Base-by-base conservation (phyloP, 2,113 vertebrate genomes). In the Ahaetulla prasina region DNA sequence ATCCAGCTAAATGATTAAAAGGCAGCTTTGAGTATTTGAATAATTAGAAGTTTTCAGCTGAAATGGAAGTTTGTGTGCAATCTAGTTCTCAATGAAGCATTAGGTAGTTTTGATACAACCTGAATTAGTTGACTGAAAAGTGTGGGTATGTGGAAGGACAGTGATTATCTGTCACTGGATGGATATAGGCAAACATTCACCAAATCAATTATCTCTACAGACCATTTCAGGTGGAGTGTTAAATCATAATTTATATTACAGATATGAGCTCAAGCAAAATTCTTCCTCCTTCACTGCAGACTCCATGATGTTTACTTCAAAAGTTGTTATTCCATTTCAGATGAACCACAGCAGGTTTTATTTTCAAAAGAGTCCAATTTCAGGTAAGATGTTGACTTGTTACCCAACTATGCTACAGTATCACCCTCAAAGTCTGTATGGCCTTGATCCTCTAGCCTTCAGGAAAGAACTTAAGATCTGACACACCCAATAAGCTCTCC, bases 11-110 rank as follows among this genome's bases (percentile, higher is more conserved):
- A 57, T 25, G 52, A 43, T 20, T 55, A 74, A 47, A 57, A 52
- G 68, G 63, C 74, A 52, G 16, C 20, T 86, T 80, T 63, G 23
- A 92, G 85, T 86, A 89, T 86, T 86, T 92, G 74, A 89, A 89
- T 53, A 90, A 92, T 92, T n/a, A 85, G 88, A 89, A 30, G 2
- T 89, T 85, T 55, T 84, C 43, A 20, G 68, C 50, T 12, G 10
- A 92, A 85, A 30, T 18, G 35, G n/a, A 43, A 45, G 43, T 35
- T 50, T 25, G 30, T 20, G 3, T 60, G 12, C 53, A 89, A 88
- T 74, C 5, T 57, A 43, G 23, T 85, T 52, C 35, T 47, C 49
- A 52, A 25, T 35, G 80, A 23, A 60, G 45, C 35, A 63, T 35
- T 8, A 14, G 30, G 9, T 22, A 91, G 22, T 87, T 91, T 22